A percentile compares a stretch with the other conserved stretches of the same genome.
Conservation (phyloP, 2,113 vertebrate species). For the Mustela lutreola region DNA sequence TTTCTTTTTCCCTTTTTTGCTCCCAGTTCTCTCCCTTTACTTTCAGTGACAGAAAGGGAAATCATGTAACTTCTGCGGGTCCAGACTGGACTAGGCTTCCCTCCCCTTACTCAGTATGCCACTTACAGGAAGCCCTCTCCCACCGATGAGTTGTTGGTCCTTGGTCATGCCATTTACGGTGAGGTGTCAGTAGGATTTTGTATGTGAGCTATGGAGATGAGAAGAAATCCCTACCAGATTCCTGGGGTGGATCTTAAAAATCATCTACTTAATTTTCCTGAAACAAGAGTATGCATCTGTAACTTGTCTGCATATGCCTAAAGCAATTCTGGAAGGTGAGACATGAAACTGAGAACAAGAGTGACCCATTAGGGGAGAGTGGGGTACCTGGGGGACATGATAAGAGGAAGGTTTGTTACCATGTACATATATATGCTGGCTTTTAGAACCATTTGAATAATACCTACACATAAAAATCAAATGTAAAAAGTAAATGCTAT, state of each 20-base stretch:
- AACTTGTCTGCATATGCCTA: background rate
- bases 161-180: background rate
- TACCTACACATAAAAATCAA: conserved; percentile 22
- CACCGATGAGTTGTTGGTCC: background rate
- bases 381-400: background rate
- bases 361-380: background rate
- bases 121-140: background rate
- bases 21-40: background rate
- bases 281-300: conserved; percentile 1
- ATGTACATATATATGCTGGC: background rate
- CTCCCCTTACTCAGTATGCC: background rate
- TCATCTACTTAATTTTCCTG: background rate
- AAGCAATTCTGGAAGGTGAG: conserved; percentile 40
- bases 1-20: background rate
- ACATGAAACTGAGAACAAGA: background rate
- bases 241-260: background rate
- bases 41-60: background rate
- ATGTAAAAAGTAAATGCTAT: background rate
- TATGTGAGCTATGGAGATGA: background rate
- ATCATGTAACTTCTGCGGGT: background rate
- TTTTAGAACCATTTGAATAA: conserved; percentile 23
- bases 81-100: background rate
- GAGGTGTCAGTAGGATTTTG: background rate
- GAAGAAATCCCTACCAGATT: background rate
- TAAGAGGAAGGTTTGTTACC: background rate